Evolutionary conservation across 2,888 invertebrate genomes (phyloP).

Genomic region (Theretra japonica): DNA sequence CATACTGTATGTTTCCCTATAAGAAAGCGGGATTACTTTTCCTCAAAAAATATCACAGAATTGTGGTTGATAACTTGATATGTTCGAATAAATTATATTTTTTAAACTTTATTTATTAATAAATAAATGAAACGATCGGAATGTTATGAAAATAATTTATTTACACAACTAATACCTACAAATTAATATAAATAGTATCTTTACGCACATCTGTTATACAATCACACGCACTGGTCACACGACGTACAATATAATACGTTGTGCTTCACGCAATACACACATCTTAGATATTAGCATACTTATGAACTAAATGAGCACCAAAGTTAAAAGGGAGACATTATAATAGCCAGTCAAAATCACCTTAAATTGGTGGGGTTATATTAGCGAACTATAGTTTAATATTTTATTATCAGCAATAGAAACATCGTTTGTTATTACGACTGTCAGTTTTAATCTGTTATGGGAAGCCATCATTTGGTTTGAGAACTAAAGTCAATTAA

Average conservation of each 20-base stretch:
- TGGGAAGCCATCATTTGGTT: too few species aligned
- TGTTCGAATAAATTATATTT: too few species aligned
- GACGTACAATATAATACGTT: not conserved
- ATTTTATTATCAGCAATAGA: not conserved
- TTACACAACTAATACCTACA: slow-evolving; percentile 74
- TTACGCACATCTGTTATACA: slow-evolving; percentile 41
- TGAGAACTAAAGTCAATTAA: not conserved
- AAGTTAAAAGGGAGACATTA: slow-evolving; percentile 38
- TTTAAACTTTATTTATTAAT: not conserved
- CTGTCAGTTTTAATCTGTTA: too few species aligned
- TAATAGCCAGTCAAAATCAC: slow-evolving; percentile 35
- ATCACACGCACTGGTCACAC: slow-evolving; percentile 39
- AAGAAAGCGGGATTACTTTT: too few species aligned
- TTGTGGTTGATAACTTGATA: too few species aligned
- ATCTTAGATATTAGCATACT: slow-evolving; percentile 36
- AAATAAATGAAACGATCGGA: not conserved
- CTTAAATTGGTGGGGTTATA: slow-evolving; percentile 25
- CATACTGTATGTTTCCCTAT: too few species aligned
- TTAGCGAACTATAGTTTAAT: not conserved
- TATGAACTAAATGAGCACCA: slow-evolving; percentile 64
- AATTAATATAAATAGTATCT: slow-evolving; percentile 65
- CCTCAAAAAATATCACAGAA: too few species aligned
- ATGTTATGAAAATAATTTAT: slow-evolving; percentile 59
- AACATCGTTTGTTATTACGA: not conserved
- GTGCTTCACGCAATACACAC: not conserved